Evolutionary conservation across 1,140 invertebrate genomes (phyloP).

Genomic region (Bombus fervidus): DNA sequence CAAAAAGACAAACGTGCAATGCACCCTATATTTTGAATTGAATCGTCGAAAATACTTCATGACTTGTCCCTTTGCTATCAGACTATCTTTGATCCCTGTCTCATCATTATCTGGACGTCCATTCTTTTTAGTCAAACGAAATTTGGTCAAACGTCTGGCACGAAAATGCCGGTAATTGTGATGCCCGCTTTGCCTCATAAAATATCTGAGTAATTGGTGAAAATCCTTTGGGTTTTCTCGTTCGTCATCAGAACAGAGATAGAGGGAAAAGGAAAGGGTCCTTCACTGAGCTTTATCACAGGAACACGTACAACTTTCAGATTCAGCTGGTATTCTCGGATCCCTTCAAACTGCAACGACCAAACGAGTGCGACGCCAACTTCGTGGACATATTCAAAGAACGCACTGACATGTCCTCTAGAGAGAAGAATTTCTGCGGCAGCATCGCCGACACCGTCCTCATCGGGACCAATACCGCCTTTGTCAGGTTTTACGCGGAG

Average conservation of each 20-base stretch:
- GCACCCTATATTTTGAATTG: neutral
- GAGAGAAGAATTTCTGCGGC: constrained; percentile 89
- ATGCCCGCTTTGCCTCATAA: neutral
- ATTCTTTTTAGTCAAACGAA: neutral
- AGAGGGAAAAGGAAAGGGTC: neutral
- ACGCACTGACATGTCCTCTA: constrained; percentile 85
- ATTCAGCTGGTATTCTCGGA: constrained; percentile 88
- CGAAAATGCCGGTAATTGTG: neutral
- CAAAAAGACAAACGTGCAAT: neutral
- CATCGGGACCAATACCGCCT: constrained; percentile 85
- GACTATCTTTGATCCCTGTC: neutral
- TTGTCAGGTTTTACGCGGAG: constrained; percentile 88
- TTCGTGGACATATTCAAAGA: constrained; percentile 90
- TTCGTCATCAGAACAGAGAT: neutral
- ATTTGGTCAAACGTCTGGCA: neutral
- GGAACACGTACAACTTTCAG: constrained; percentile 80
- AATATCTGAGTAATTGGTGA: constrained; percentile 22
- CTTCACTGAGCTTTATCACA: neutral
- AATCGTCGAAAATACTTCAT: neutral
- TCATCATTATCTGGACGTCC: neutral
- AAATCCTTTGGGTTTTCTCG: neutral
- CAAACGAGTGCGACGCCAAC: constrained; percentile 93
- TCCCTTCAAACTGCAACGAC: constrained; percentile 86
- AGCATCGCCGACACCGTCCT: constrained; percentile 89
- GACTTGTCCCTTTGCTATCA: neutral